A percentile compares a stretch with the other conserved stretches of the same genome.
These are phyloP conservation scores for Drosophila merina DNA, from an alignment of 2,888 invertebrate genomes.

Conservation along the genomic window DNA sequence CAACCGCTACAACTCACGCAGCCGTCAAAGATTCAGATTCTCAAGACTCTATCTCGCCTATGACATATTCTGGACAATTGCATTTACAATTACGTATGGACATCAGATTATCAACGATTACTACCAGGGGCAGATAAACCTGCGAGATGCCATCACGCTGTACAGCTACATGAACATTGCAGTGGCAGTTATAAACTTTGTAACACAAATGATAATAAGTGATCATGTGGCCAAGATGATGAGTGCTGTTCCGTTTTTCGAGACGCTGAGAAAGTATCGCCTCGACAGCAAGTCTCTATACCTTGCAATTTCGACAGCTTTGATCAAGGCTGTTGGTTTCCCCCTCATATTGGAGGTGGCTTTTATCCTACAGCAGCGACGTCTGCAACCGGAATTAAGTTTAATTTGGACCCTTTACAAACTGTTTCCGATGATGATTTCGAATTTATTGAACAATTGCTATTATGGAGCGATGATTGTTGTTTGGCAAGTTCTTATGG, in stretches of 20 bases:
- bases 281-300: slow-evolving; percentile 45
- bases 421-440: slow-evolving; percentile 75
- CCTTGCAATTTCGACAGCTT: slow-evolving; percentile 47
- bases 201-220: slow-evolving; percentile 53
- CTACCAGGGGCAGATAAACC: slow-evolving; percentile 54
- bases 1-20: slow-evolving; percentile 51
- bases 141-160: slow-evolving; percentile 72
- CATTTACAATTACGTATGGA: slow-evolving; percentile 65
- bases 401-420: slow-evolving; percentile 65
- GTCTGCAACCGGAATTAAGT: slow-evolving; percentile 58
- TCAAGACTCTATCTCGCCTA: slow-evolving; percentile 63
- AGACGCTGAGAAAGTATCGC: slow-evolving; percentile 57
- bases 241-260: slow-evolving; percentile 59
- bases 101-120: slow-evolving; percentile 67
- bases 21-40: slow-evolving; percentile 52
- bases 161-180: slow-evolving; percentile 77
- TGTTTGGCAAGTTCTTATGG: slow-evolving; percentile 58
- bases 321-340: slow-evolving; percentile 66
- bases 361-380: slow-evolving; percentile 64
- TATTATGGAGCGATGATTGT: slow-evolving; percentile 73
- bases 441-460: slow-evolving; percentile 76
- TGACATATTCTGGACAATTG: slow-evolving; percentile 47
- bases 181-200: slow-evolving; percentile 65
- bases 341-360: slow-evolving; percentile 66
- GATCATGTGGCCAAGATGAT: slow-evolving; percentile 52